A percentile compares a stretch with the other conserved stretches of the same genome.
Conservation (phyloP, 2,888 invertebrate species). For the Stomorhina lunata region DNA sequence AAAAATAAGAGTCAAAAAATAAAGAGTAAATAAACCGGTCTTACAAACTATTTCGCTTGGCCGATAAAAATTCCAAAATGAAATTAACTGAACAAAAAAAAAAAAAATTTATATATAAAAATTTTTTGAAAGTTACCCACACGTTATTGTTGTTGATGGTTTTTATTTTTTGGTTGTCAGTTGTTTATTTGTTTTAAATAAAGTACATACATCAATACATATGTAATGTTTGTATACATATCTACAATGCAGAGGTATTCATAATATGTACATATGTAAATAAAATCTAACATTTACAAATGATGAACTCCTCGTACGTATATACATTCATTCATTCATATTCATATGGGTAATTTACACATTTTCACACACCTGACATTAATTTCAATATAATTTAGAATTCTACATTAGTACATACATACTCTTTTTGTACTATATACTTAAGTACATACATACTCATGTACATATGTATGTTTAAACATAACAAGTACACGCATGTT, state of each 20-base stretch:
- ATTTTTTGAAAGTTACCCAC: constrained; percentile 61
- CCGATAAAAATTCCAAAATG: constrained; percentile 65
- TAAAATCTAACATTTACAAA: too few species aligned
- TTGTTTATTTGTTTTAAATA: constrained; percentile 37
- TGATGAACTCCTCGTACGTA: too few species aligned
- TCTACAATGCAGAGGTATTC: too few species aligned
- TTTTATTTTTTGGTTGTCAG: constrained; percentile 25
- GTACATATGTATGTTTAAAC: constrained; percentile 30
- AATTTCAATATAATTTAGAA: too few species aligned
- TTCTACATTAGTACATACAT: neutral
- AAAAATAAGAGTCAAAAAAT: constrained; percentile 57
- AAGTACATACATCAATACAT: constrained; percentile 7
- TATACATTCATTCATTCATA: too few species aligned
- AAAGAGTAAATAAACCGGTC: constrained; percentile 57
- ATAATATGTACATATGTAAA: neutral
- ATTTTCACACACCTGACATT: too few species aligned
- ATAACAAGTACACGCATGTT: constrained; percentile 46
- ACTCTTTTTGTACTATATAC: too few species aligned
- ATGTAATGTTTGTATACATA: neutral
- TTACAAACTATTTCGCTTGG: constrained; percentile 73
- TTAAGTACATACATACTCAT: neutral
- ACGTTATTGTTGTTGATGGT: constrained; percentile 47
- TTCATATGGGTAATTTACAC: too few species aligned
- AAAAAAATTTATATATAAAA: neutral
- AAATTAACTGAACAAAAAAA: constrained; percentile 57